Conservation (phyloP, 1,140 invertebrate genomes). For the Metaphire vulgaris region DNA sequence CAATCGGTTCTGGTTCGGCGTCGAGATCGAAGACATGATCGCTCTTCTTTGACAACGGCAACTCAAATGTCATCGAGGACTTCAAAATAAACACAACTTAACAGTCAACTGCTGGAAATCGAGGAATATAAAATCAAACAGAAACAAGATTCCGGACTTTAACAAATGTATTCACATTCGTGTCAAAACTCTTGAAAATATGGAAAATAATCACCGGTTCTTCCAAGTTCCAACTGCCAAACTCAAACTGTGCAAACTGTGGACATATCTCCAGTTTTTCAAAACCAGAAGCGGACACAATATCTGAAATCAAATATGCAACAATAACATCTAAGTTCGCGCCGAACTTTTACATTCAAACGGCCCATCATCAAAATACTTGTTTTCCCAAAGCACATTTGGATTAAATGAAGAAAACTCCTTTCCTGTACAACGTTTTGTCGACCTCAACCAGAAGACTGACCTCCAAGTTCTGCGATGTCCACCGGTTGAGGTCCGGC, state of each 20-base stretch:
- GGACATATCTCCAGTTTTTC: constrained; percentile 43
- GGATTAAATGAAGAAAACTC: too few relatives aligned
- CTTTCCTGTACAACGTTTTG: too few relatives aligned
- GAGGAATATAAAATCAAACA: too few relatives aligned
- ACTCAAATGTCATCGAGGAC: background rate
- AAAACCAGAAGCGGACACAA: constrained; percentile 35
- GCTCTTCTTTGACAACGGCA: constrained; percentile 25
- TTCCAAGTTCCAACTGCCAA: constrained; percentile 43
- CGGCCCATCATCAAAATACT: too few relatives aligned
- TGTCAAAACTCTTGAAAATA: too few relatives aligned
- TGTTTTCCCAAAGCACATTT: too few relatives aligned
- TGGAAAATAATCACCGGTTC: too few relatives aligned
- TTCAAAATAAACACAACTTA: constrained; percentile 7
- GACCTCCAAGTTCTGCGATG: constrained; percentile 38
- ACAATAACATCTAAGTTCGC: too few relatives aligned
- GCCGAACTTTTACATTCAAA: too few relatives aligned
- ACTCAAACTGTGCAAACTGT: constrained; percentile 43
- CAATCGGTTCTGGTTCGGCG: constrained; percentile 47
- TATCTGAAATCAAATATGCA: too few relatives aligned
- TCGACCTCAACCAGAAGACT: background rate
- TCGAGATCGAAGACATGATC: constrained; percentile 52
- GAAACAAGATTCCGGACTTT: too few relatives aligned
- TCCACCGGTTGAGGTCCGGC: constrained; percentile 27
- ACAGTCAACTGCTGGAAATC: background rate
- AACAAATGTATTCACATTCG: too few relatives aligned